A percentile compares a stretch with the other conserved stretches of the same genome.
Evolutionary conservation across 1,140 invertebrate species (phyloP).

Genomic region (Hermatobates lingyangjiaoensis): DNA sequence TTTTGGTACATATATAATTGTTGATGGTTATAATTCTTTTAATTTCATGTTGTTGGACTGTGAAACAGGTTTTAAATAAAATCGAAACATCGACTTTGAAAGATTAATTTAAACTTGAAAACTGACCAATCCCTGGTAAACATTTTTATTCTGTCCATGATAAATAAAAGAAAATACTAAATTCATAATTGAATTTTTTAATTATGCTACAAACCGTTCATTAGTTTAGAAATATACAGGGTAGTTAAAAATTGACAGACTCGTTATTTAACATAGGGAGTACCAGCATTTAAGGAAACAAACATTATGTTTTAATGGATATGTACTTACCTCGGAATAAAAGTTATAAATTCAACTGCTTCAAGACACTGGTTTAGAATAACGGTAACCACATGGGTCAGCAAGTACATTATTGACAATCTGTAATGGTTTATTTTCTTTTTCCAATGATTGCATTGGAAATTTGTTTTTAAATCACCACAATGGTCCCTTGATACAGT

Average conservation of each 20-base stretch:
- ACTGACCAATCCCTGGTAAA: too few relatives aligned
- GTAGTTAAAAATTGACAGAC: neutral
- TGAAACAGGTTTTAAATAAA: too few relatives aligned
- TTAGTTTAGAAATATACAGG: neutral
- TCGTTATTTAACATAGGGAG: neutral
- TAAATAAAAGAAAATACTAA: neutral
- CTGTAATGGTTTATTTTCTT: slow-evolving; percentile 12
- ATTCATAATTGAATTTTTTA: neutral
- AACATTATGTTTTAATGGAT: too few relatives aligned
- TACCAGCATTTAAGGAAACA: too few relatives aligned
- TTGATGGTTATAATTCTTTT: too few relatives aligned
- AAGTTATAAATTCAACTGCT: slow-evolving; percentile 6
- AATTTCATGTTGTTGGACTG: too few relatives aligned
- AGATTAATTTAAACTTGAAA: too few relatives aligned
- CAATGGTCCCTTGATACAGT: slow-evolving; percentile 7
- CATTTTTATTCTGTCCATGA: too few relatives aligned
- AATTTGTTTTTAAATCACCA: slow-evolving; percentile 7
- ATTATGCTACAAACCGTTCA: neutral
- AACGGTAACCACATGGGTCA: slow-evolving; percentile 13
- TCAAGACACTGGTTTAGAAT: slow-evolving; percentile 12
- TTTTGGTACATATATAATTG: too few relatives aligned
- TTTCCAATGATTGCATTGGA: slow-evolving; percentile 12
- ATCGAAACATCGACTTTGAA: too few relatives aligned
- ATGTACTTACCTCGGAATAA: slow-evolving; percentile 15
- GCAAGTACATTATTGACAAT: slow-evolving; percentile 14